Conservation (phyloP, 2,888 invertebrate genomes). For the Metalampra italica region DNA sequence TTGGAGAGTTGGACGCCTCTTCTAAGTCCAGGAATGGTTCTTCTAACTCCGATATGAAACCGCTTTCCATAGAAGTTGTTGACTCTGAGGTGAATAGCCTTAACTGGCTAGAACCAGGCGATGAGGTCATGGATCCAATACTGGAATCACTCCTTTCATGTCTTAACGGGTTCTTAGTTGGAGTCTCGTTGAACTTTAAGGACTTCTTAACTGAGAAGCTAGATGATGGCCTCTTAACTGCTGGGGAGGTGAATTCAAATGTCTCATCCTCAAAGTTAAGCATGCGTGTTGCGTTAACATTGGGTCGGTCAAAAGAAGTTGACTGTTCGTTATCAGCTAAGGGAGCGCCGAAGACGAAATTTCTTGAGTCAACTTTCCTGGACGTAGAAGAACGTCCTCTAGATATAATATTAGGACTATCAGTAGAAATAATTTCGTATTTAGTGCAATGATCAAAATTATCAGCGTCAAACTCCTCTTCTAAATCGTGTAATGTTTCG, state of each 20-base stretch:
- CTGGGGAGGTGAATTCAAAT: conserved; percentile 67
- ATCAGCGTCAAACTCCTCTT: conserved; percentile 63
- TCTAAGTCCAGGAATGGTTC: conserved; percentile 64
- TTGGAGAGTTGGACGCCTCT: conserved; percentile 57
- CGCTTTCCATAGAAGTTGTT: conserved; percentile 64
- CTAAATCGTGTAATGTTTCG: conserved; percentile 62
- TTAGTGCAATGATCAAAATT: conserved; percentile 66
- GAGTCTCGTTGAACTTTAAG: conserved; percentile 53
- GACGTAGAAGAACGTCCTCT: conserved; percentile 44
- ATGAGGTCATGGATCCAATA: conserved; percentile 50
- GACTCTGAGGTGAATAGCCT: conserved; percentile 55
- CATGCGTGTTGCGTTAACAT: conserved; percentile 48
- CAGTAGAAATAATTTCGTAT: conserved; percentile 72
- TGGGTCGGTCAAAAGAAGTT: conserved; percentile 60
- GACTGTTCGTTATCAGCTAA: conserved; percentile 58
- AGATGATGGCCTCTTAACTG: conserved; percentile 30
- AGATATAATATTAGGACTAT: conserved; percentile 69
- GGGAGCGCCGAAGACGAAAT: conserved; percentile 68
- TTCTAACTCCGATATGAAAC: conserved; percentile 67
- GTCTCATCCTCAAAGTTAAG: conserved; percentile 62
- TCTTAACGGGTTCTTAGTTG: conserved; percentile 31
- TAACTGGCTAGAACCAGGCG: conserved; percentile 36
- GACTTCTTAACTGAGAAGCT: conserved; percentile 57
- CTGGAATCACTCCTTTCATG: conserved; percentile 57
- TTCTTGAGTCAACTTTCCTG: conserved; percentile 50